phyloP scores from a whole-genome alignment of 1,140 invertebrate species.

The Oncopeltus fasciatus region DNA sequence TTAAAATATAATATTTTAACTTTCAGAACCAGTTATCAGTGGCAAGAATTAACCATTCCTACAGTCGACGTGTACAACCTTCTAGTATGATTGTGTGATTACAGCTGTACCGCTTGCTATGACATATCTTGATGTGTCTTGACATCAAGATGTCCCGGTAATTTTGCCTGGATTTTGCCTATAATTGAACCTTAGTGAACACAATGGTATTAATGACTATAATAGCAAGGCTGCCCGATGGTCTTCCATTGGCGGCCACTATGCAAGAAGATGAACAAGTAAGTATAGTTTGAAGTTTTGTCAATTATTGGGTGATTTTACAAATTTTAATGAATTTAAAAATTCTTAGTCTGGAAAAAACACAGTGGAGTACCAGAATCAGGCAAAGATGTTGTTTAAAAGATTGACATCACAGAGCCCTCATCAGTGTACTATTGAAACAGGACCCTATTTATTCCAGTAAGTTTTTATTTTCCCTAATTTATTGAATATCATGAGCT shows the following conservation, averaged over 20 bases:
- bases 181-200: too few relatives aligned
- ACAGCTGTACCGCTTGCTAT: not conserved
- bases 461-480: too few relatives aligned
- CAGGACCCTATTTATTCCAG: conserved; percentile 94
- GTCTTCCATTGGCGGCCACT: conserved; percentile 86
- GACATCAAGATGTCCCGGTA: too few relatives aligned
- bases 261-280: conserved; percentile 98
- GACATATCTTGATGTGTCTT: not conserved
- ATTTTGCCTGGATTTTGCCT: too few relatives aligned
- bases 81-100: not conserved
- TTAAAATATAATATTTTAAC: too few relatives aligned
- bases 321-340: not conserved
- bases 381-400: conserved; percentile 97
- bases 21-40: not conserved
- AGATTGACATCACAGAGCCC: conserved; percentile 82
- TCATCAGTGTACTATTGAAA: conserved; percentile 84
- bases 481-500: too few relatives aligned
- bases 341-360: conserved; percentile 69
- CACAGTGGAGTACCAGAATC: conserved; percentile 94
- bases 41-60: not conserved
- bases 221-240: conserved; percentile 89
- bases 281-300: conserved; percentile 23
- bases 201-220: conserved; percentile 93
- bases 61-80: conserved; percentile 2
- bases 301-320: not conserved